phyloP scores from a whole-genome alignment of 2,888 invertebrate species.

The Notodonta dromedarius region DNA sequence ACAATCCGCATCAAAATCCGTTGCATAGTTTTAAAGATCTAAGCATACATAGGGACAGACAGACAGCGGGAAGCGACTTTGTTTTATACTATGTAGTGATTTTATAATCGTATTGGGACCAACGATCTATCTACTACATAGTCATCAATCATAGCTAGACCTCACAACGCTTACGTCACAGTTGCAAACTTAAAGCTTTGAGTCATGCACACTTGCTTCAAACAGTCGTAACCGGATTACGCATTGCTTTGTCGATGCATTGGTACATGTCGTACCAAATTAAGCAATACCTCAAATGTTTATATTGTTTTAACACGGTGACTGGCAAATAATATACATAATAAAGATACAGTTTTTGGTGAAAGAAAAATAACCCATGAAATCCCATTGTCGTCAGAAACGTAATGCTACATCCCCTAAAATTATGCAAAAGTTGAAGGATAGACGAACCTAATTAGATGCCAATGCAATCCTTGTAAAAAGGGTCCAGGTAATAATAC shows the following conservation, averaged over 20 bases:
- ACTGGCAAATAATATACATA: background rate
- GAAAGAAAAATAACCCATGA: background rate
- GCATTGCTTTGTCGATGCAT: background rate
- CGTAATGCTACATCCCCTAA: no score
- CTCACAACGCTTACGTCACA: background rate
- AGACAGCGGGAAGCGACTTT: no score
- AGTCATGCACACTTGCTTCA: background rate
- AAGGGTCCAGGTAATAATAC: no score
- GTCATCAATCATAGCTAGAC: background rate
- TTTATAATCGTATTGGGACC: no score
- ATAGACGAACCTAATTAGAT: no score
- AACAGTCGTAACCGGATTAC: background rate
- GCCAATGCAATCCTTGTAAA: no score
- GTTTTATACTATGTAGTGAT: no score
- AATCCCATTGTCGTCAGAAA: no score
- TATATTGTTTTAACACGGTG: background rate
- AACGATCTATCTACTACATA: background rate
- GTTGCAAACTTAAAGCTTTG: conserved; percentile 2
- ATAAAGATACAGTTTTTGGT: background rate
- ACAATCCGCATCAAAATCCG: no score
- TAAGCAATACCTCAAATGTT: background rate
- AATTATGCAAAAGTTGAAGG: no score
- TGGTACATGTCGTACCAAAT: background rate
- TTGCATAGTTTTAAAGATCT: no score
- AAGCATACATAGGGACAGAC: no score